A percentile compares a stretch with the other conserved stretches of the same genome.
phyloP scores from a whole-genome alignment of 2,113 vertebrate genomes.

The Lichenostomus cassidix region DNA sequence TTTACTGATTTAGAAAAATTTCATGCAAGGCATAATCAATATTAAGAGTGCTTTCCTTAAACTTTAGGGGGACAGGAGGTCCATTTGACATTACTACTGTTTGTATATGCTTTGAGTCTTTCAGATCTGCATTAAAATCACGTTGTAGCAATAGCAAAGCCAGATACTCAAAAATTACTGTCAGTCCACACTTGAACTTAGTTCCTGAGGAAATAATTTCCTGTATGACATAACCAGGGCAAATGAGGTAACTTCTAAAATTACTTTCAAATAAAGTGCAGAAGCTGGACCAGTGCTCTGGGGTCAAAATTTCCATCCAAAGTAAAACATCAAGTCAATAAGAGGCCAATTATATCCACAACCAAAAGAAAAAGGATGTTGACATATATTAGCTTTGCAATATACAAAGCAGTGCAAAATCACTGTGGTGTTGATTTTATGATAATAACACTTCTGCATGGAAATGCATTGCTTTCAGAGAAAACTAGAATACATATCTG shows the following conservation, averaged over 20 bases:
- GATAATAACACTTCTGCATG: background rate
- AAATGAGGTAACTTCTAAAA: background rate
- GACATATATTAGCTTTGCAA: background rate
- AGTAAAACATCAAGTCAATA: background rate
- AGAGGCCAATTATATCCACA: background rate
- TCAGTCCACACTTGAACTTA: background rate
- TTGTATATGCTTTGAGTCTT: background rate
- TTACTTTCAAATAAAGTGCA: background rate
- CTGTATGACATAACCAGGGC: background rate
- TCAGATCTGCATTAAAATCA: background rate
- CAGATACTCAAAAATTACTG: background rate
- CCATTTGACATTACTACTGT: background rate
- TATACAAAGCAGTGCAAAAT: background rate
- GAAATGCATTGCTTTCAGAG: background rate
- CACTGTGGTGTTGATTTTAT: background rate
- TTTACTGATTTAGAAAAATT: background rate
- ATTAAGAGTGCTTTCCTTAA: background rate
- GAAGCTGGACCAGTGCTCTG: background rate
- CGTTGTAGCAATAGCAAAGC: background rate
- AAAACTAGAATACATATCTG: background rate
- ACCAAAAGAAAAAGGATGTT: background rate
- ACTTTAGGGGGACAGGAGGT: background rate
- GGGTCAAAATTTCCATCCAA: background rate
- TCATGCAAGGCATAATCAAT: background rate
- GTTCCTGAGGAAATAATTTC: background rate